Evolutionary conservation across 2,888 invertebrate species (phyloP).

Genomic region (Macropis europaea): DNA sequence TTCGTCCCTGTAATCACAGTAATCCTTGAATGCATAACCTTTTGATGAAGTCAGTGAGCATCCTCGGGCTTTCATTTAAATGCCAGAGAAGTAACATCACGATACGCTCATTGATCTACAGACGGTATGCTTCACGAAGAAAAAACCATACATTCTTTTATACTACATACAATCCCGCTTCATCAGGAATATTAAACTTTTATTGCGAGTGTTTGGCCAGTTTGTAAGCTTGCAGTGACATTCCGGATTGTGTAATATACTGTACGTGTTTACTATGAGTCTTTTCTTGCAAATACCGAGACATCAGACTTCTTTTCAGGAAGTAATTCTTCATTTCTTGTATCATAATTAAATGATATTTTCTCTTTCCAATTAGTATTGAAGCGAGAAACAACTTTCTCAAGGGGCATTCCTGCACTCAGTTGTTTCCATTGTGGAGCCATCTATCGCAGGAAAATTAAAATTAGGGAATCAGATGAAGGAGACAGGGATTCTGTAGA

Average conservation of each 20-base stretch:
- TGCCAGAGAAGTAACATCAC: slow-evolving; percentile 60
- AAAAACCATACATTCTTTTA: not conserved
- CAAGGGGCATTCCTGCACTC: no score
- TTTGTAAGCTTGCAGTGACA: not conserved
- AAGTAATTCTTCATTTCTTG: no score
- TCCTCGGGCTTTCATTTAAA: slow-evolving; percentile 49
- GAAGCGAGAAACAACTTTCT: not conserved
- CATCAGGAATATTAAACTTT: slow-evolving; percentile 22
- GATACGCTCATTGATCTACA: slow-evolving; percentile 43
- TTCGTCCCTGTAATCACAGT: slow-evolving; percentile 18
- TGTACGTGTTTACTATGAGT: no score
- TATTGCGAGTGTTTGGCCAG: not conserved
- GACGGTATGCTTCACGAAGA: slow-evolving; percentile 2
- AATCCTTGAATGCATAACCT: slow-evolving; percentile 62
- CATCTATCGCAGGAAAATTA: not conserved
- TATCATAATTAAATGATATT: no score
- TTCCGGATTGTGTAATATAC: no score
- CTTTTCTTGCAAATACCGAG: no score
- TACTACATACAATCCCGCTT: not conserved
- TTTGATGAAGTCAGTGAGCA: slow-evolving; percentile 56
- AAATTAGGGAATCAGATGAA: no score
- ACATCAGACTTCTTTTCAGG: no score
- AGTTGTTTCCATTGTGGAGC: not conserved
- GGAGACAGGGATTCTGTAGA: no score
- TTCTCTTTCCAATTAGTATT: not conserved